A percentile compares a stretch with the other conserved stretches of the same genome.
phyloP scores from a whole-genome alignment of 2,113 vertebrate species.

The Apistogramma diplotaenia region DNA sequence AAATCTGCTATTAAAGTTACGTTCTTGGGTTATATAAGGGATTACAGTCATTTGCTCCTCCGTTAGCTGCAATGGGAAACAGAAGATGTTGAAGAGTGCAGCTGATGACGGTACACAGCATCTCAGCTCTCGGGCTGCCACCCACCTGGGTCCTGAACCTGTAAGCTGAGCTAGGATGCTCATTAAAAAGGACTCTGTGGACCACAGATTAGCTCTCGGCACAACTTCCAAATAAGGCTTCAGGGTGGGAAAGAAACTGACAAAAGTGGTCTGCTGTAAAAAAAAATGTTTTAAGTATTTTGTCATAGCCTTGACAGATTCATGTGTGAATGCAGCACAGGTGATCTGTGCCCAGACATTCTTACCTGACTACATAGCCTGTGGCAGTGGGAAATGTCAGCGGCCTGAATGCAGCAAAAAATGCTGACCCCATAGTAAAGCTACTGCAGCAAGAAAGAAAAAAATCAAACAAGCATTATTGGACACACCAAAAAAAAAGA shows the following conservation, averaged over 20 bases:
- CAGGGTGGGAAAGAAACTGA: neutral
- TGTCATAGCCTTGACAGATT: neutral
- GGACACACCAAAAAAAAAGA: neutral
- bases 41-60: neutral
- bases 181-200: neutral
- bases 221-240: neutral
- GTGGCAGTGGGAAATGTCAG: constrained; percentile 6
- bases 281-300: neutral
- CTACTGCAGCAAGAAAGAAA: constrained; percentile 7
- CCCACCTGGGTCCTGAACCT: neutral
- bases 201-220: neutral
- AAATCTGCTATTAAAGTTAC: neutral
- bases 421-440: constrained; percentile 17
- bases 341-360: neutral
- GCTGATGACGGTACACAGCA: neutral
- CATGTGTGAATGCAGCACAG: neutral
- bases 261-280: neutral
- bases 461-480: neutral
- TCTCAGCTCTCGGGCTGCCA: neutral
- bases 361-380: neutral
- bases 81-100: neutral
- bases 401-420: constrained; percentile 6
- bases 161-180: neutral
- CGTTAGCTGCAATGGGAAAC: neutral
- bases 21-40: neutral